These are phyloP conservation scores for Pyrrhia umbra DNA, from an alignment of 2,888 invertebrate species.

Conservation along the genomic window DNA sequence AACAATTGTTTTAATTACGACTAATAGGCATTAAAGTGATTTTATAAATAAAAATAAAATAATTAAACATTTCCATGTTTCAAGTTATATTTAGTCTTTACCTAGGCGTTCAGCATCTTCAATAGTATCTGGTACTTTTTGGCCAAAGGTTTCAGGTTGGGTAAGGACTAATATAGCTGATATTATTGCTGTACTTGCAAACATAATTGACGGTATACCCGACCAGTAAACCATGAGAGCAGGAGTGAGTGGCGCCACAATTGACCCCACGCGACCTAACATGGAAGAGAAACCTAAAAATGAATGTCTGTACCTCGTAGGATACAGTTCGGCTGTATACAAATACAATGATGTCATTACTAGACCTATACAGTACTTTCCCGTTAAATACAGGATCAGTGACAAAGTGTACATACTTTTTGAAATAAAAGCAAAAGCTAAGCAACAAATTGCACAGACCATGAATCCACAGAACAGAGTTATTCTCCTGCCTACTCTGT, in stretches of 20 bases:
- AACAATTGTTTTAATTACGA: no score
- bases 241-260: slow-evolving; percentile 92
- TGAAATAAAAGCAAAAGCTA: slow-evolving; percentile 88
- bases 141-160: slow-evolving; percentile 83
- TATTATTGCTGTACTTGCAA: slow-evolving; percentile 79
- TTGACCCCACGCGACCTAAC: slow-evolving; percentile 93
- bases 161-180: slow-evolving; percentile 80
- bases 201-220: slow-evolving; percentile 83
- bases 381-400: slow-evolving; percentile 88
- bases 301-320: slow-evolving; percentile 92
- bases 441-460: slow-evolving; percentile 87
- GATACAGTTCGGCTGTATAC: slow-evolving; percentile 93
- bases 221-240: slow-evolving; percentile 89
- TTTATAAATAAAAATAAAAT: no score
- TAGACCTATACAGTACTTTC: slow-evolving; percentile 92
- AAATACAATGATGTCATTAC: slow-evolving; percentile 92
- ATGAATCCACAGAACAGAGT: slow-evolving; percentile 81
- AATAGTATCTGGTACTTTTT: slow-evolving; percentile 84
- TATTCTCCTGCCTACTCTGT: slow-evolving; percentile 89
- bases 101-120: slow-evolving; percentile 85
- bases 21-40: no score
- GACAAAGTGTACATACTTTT: slow-evolving; percentile 73
- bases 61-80: background rate
- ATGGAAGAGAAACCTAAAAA: slow-evolving; percentile 93
- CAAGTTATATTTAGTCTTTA: slow-evolving; percentile 41